Evolutionary conservation across 1,140 invertebrate genomes (phyloP).

Genomic region (Mamestra configurata): DNA sequence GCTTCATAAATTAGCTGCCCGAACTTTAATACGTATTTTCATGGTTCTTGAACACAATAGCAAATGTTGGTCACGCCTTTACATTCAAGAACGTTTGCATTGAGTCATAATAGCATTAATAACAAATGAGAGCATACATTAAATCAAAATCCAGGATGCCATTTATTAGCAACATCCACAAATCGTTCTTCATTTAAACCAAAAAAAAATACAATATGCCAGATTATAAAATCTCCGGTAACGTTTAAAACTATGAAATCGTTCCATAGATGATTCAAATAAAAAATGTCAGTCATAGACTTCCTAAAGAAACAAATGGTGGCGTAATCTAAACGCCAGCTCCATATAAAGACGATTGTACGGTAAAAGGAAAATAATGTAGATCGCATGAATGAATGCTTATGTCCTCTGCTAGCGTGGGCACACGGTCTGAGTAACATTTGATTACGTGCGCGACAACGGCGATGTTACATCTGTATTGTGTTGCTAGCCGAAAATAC

Average conservation of each 20-base stretch:
- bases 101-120: background rate
- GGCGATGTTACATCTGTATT: conserved; percentile 18
- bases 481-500: conserved; percentile 26
- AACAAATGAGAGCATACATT: background rate
- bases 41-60: conserved; percentile 7
- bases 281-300: background rate
- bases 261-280: conserved; percentile 13
- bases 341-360: conserved; percentile 14
- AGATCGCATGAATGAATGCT: conserved; percentile 53
- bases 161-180: background rate
- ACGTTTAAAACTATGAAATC: too few relatives aligned
- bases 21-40: background rate
- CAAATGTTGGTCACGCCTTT: background rate
- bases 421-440: conserved; percentile 44
- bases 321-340: conserved; percentile 7
- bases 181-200: background rate
- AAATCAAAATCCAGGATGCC: background rate
- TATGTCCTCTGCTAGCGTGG: conserved; percentile 46
- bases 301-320: conserved; percentile 28
- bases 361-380: conserved; percentile 54
- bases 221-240: background rate
- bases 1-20: background rate
- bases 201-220: too few relatives aligned
- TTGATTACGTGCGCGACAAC: conserved; percentile 39
- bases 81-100: conserved; percentile 8